Base-by-base conservation (phyloP, 2,888 invertebrate species). In the Pelosia muscerda region DNA sequence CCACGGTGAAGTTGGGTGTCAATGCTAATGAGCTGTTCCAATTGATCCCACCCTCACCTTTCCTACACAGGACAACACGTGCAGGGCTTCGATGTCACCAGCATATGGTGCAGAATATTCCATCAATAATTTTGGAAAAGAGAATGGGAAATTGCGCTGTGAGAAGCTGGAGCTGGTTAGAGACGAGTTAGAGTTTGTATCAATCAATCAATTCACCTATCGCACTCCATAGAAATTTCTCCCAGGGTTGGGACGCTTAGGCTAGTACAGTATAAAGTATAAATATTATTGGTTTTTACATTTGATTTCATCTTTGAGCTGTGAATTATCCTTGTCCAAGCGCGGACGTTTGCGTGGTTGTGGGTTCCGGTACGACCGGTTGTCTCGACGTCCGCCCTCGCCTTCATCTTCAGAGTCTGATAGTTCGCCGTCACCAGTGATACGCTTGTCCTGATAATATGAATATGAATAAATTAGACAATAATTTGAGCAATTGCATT, bases 321-420 rank as follows among this genome's bases (percentile, higher is more conserved):
- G 88, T 31, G 95, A 85, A 54, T 87, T 84, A 71, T 96, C 96
- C 83, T 95, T 97, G 86, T 97, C 97, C 68, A 97, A 95, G 2
- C 97, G 96, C 65, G 97, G 97, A 0, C 97, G 95, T 88, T 97
- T 97, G 73, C 97, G 95, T 62, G 95, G 95, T 82, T 90, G 92
- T 71, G 90, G 88, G 6, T 93, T 91, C 81, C 96, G 95, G 88
- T 95, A 96, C n/a, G 95, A 93, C 72, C 96, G 95, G 88, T 95
- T 96, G 87, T 97, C 97, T 68, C 97, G 95, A 1, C 97, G 94
- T 78, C 97, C 92, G 74, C 96, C 95, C 71, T 95, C 95, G 75
- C 96, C 97, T 90, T 99, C 99, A 87, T 99, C 99, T 90, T 99
- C 99, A 1, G 98, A 98, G 86, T 98, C 98, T 0, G 97, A 98